Conservation (phyloP, 2,888 invertebrate genomes). For the Troides helena region DNA sequence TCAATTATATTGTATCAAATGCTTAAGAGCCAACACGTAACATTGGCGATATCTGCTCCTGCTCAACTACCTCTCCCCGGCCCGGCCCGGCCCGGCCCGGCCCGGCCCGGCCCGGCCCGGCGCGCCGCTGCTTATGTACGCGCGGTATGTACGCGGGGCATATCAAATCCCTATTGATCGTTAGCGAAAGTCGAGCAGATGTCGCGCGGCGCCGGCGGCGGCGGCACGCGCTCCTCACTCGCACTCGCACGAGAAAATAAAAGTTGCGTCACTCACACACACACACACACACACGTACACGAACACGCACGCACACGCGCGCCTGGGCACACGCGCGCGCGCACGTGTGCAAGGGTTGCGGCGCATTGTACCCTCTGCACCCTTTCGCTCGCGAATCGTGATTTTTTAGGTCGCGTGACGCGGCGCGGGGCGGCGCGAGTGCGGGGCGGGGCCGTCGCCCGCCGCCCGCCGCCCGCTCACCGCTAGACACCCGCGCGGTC, state of each 20-base stretch:
- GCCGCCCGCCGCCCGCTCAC: not conserved
- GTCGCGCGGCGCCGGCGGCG: conserved; percentile 3
- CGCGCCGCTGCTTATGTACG: not conserved
- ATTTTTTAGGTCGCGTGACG: conserved; percentile 24
- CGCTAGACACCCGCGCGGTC: not conserved
- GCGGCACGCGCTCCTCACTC: not conserved
- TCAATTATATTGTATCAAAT: too few relatives aligned
- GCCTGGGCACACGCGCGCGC: conserved; percentile 20
- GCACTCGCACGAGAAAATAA: conserved; percentile 19
- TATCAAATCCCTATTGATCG: conserved; percentile 21
- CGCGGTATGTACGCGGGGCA: not conserved
- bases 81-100: too few relatives aligned
- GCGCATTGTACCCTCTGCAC: conserved; percentile 24
- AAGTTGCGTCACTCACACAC: conserved; percentile 13
- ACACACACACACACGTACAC: conserved; percentile 25
- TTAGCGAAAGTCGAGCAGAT: conserved; percentile 27
- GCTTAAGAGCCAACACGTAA: too few relatives aligned
- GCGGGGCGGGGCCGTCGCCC: not conserved
- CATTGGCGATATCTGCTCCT: too few relatives aligned
- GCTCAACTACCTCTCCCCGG: too few relatives aligned
- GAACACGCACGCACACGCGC: conserved; percentile 12
- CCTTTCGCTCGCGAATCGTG: conserved; percentile 16
- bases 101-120: not conserved
- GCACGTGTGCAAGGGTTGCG: conserved; percentile 32
- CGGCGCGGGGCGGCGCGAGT: not conserved